Evolutionary conservation across 2,888 invertebrate species (phyloP).

Genomic region (Xestia ashworthii): DNA sequence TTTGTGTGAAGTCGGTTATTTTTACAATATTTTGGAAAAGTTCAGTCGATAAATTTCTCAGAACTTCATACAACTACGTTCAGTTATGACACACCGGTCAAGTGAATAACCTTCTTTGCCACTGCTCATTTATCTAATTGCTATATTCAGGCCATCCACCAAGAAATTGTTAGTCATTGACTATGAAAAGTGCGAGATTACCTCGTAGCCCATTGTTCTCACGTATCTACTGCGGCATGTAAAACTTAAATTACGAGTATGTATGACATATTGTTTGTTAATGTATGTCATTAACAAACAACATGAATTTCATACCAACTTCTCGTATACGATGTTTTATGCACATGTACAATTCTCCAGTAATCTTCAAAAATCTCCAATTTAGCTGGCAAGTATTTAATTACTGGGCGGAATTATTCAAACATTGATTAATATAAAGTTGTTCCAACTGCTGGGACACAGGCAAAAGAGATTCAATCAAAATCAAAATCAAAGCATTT

Average conservation of each 20-base stretch:
- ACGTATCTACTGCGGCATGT: neutral
- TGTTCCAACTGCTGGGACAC: neutral
- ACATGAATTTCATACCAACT: neutral
- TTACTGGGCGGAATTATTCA: neutral
- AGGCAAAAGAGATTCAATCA: neutral
- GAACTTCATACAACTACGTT: neutral
- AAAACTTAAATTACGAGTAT: neutral
- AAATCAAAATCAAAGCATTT: no score
- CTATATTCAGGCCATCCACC: neutral
- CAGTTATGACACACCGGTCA: neutral
- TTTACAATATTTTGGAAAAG: neutral
- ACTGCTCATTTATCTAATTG: constrained; percentile 1
- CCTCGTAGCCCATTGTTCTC: neutral
- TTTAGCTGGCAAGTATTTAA: neutral
- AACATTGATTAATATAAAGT: neutral
- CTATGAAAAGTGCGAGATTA: neutral
- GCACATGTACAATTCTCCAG: neutral
- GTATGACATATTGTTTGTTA: neutral
- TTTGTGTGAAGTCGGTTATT: no score
- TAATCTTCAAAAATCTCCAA: neutral
- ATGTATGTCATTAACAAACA: neutral
- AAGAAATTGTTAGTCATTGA: neutral
- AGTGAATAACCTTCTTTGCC: neutral
- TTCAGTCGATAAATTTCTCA: neutral
- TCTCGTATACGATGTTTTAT: neutral